A percentile compares a stretch with the other conserved stretches of the same genome.
phyloP scores from a whole-genome alignment of 2,797 vertebrate genomes.

The Rhinoraja longicauda region DNA sequence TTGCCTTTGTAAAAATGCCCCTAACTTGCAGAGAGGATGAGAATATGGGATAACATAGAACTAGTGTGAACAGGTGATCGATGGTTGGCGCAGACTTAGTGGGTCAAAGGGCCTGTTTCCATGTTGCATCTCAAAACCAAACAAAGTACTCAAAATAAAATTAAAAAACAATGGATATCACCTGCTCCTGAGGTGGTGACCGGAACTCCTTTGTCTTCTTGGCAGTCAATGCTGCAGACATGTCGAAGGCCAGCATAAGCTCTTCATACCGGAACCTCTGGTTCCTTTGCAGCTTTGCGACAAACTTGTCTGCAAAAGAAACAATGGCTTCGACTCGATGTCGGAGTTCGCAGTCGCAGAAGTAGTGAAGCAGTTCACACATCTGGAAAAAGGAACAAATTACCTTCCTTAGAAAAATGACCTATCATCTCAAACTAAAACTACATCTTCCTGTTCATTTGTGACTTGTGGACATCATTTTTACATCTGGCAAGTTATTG shows the following conservation, averaged over 20 bases:
- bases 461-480: too few relatives aligned
- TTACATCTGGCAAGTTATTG: too few relatives aligned
- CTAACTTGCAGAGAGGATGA: too few relatives aligned
- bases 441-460: neutral
- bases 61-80: too few relatives aligned
- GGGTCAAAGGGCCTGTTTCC: too few relatives aligned
- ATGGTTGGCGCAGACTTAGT: too few relatives aligned
- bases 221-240: constrained; percentile 94
- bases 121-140: too few relatives aligned
- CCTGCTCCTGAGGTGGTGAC: constrained; percentile 97
- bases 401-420: neutral
- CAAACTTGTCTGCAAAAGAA: constrained; percentile 88
- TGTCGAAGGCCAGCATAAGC: constrained; percentile 94
- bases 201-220: constrained; percentile 95
- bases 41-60: too few relatives aligned
- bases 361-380: constrained; percentile 95
- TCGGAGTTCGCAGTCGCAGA: constrained; percentile 96
- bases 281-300: constrained; percentile 90
- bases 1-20: too few relatives aligned
- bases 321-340: constrained; percentile 94
- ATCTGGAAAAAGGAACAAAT: constrained; percentile 66
- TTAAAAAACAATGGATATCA: constrained; percentile 46
- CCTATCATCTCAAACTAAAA: neutral
- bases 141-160: too few relatives aligned
- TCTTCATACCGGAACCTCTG: constrained; percentile 97